phyloP scores from a whole-genome alignment of 2,797 vertebrate genomes.

The Ciconia nigra region DNA sequence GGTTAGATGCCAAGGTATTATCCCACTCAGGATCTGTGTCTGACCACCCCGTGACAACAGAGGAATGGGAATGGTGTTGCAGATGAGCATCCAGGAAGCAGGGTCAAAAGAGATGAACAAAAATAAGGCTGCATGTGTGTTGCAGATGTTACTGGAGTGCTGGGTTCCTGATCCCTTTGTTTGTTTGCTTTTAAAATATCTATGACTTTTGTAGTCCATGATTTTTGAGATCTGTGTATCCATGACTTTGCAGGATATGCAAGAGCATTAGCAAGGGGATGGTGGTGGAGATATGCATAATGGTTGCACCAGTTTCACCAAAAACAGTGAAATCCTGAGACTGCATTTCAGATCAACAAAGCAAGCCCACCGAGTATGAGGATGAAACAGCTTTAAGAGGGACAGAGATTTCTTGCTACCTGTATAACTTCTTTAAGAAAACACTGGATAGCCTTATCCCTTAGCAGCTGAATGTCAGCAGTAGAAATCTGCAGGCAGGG shows the following conservation, averaged over 20 bases:
- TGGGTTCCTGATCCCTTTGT: conserved; percentile 20
- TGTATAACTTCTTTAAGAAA: not conserved
- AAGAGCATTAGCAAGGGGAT: not conserved
- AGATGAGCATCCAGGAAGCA: conserved; percentile 51
- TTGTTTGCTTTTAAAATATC: conserved; percentile 61
- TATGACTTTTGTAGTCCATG: not conserved
- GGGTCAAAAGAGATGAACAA: conserved; percentile 49
- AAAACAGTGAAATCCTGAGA: not conserved
- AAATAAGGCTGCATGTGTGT: conserved; percentile 49
- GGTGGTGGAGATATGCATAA: not conserved
- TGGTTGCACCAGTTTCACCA: not conserved
- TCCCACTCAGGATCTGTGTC: not conserved
- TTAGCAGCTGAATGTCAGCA: not conserved
- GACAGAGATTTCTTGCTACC: not conserved
- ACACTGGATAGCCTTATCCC: not conserved
- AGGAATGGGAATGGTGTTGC: not conserved
- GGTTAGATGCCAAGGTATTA: not conserved
- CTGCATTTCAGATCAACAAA: not conserved
- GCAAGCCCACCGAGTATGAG: not conserved
- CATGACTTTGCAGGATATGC: not conserved
- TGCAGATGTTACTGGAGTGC: conserved; percentile 54
- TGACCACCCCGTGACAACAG: conserved; percentile 1
- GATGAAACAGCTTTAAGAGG: not conserved
- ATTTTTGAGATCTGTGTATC: not conserved
- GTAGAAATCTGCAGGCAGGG: not conserved